These are phyloP conservation scores for Porites evermanni DNA, from an alignment of 92 coral and sea anemone species.

Conservation along the genomic window DNA sequence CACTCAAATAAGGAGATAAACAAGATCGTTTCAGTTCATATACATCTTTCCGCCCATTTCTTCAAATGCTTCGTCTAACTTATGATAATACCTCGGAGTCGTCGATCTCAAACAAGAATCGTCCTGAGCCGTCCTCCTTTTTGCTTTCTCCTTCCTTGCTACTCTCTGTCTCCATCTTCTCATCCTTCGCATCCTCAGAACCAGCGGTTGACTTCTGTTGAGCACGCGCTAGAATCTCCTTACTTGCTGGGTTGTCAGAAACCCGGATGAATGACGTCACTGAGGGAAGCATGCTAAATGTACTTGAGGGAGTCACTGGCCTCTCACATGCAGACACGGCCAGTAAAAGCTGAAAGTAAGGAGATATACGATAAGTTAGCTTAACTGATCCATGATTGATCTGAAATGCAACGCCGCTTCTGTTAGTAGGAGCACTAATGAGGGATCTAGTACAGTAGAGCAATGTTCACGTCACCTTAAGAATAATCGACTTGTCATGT, in stretches of 20 bases:
- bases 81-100: constrained; percentile 71
- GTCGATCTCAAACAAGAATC: constrained; percentile 71
- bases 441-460: too few species aligned
- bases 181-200: constrained; percentile 62
- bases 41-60: background rate
- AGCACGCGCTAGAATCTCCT: constrained; percentile 63
- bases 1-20: too few species aligned
- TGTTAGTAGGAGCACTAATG: too few species aligned
- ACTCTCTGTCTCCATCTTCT: constrained; percentile 54
- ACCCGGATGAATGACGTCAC: constrained; percentile 77
- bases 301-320: constrained; percentile 91
- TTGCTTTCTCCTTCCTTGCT: constrained; percentile 31
- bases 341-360: constrained; percentile 74
- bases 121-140: constrained; percentile 25
- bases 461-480: too few species aligned
- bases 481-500: too few species aligned
- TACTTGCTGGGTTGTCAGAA: constrained; percentile 69
- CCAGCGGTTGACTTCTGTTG: constrained; percentile 23
- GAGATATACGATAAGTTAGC: background rate
- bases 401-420: too few species aligned
- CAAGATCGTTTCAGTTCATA: too few species aligned
- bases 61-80: background rate
- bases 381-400: background rate
- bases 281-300: constrained; percentile 93
- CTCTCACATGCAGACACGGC: constrained; percentile 98